Conservation (phyloP, 2,888 invertebrate genomes). For the Lepidochrysops patricia region DNA sequence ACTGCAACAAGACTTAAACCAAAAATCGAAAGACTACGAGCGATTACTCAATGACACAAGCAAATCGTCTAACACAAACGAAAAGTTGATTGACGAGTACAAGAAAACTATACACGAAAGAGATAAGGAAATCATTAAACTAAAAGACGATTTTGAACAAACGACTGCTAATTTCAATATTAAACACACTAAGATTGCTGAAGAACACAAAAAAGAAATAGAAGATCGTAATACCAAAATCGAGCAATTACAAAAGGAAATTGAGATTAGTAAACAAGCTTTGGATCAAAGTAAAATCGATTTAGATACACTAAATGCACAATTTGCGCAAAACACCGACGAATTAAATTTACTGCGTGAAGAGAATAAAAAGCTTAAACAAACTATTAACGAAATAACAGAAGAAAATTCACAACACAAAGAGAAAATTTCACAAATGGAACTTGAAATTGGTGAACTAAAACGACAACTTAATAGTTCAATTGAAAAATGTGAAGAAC, state of each 20-base stretch:
- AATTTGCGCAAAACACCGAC: conserved; percentile 57
- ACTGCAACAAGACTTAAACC: conserved; percentile 50
- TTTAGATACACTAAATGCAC: conserved; percentile 59
- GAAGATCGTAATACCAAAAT: conserved; percentile 67
- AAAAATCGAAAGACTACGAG: conserved; percentile 57
- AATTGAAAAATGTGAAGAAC: conserved; percentile 72
- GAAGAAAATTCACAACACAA: conserved; percentile 51
- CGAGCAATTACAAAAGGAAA: conserved; percentile 62
- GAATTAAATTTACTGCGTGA: conserved; percentile 57
- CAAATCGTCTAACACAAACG: conserved; percentile 47
- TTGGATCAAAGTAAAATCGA: conserved; percentile 64
- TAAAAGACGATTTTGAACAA: conserved; percentile 65
- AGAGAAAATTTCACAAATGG: conserved; percentile 57
- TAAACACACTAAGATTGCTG: conserved; percentile 64
- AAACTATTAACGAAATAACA: conserved; percentile 54
- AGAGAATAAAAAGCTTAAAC: conserved; percentile 57
- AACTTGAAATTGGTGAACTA: conserved; percentile 73
- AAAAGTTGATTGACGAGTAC: conserved; percentile 60
- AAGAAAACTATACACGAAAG: conserved; percentile 69
- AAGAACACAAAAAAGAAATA: conserved; percentile 68
- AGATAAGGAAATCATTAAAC: conserved; percentile 69
- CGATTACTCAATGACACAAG: conserved; percentile 53
- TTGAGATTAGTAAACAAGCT: conserved; percentile 59
- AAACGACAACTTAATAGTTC: conserved; percentile 71
- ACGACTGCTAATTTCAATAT: conserved; percentile 65